Evolutionary conservation across 2,797 vertebrate genomes (phyloP), one percentile per base, ranked within the genome.

Genomic region (Petrocephalus sullivani): DNA sequence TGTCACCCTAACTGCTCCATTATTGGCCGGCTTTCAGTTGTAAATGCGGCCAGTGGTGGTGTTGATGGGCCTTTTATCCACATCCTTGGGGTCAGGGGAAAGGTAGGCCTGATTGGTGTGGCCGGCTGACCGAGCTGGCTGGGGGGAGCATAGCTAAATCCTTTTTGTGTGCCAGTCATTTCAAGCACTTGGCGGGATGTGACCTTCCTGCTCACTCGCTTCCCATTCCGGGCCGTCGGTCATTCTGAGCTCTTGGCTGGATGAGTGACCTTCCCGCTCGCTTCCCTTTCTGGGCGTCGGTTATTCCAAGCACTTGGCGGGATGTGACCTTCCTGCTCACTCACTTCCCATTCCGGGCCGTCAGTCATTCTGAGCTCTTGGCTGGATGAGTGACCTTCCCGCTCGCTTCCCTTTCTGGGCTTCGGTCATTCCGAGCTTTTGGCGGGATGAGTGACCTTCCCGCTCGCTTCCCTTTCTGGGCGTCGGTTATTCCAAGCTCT

Each of bases 1-100:
- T 97, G 96, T 97, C 93, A 93, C 94, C 94, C 95, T 96, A 96
- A 97, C 96, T 96, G 96, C 95, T 96, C 96, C 95, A 96, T 97
- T 97, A 96, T 96, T 95, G 89, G 92, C 89, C 90, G 91, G 94
- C 94, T 96, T 97, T 97, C 96, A 97, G 93, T 97, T 97, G 96
- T 96, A 97, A 97, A 97, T 97, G 89, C 90, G 56, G 92, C 91
- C 93, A 95, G 92, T 92, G 93, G 95, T 93, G 91, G 91, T 91
- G 91, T 91, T 91, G 91, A 93, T 92, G 92, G 91, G 91, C 87
- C 90, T 92, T 93, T 92, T 91, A 91, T 91, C 90, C 90, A 58
- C 84, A 90, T 88, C 89, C 75, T 88, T 58, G 84, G 90, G 92
- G 91, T 93, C 92, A 93, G 89, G 88, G 89, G 89, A 91, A 92